A percentile compares a stretch with the other conserved stretches of the same genome.
phyloP scores from a whole-genome alignment of 2,888 invertebrate species.

The Meteorus cinctellus region DNA sequence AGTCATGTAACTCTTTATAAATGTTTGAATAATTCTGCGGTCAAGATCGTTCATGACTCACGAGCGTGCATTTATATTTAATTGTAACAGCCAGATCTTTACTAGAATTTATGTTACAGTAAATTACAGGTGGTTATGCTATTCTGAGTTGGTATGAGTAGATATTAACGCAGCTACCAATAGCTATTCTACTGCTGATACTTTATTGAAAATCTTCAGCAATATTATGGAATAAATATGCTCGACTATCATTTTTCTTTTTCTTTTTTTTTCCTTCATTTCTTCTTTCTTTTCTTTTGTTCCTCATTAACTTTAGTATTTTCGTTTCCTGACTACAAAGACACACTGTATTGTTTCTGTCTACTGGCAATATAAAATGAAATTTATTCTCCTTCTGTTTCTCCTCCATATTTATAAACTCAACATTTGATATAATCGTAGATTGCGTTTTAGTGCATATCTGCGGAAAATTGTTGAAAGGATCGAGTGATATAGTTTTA shows the following conservation, averaged over 20 bases:
- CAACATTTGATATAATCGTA: background rate
- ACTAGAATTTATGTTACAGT: background rate
- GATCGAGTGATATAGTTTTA: background rate
- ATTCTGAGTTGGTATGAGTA: background rate
- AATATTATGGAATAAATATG: background rate
- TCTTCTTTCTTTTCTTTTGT: background rate
- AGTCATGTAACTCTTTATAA: slow-evolving; percentile 41
- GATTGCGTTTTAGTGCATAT: background rate
- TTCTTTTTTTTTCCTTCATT: background rate
- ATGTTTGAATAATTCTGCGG: slow-evolving; percentile 47
- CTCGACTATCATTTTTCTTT: background rate
- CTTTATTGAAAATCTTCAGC: background rate
- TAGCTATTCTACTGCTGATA: background rate
- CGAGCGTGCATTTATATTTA: slow-evolving; percentile 46
- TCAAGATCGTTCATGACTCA: slow-evolving; percentile 45
- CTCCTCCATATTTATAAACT: slow-evolving; percentile 54
- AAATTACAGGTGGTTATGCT: background rate
- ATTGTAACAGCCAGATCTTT: background rate
- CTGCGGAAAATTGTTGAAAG: background rate
- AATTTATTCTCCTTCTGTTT: background rate
- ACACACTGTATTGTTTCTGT: background rate
- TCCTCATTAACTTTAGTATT: background rate
- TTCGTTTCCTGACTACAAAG: background rate
- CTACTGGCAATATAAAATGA: background rate
- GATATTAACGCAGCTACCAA: background rate